A percentile compares a stretch with the other conserved stretches of the same genome.
These are phyloP conservation scores for Callinectes sapidus DNA, from an alignment of 2,888 invertebrate species.

Conservation along the genomic window DNA sequence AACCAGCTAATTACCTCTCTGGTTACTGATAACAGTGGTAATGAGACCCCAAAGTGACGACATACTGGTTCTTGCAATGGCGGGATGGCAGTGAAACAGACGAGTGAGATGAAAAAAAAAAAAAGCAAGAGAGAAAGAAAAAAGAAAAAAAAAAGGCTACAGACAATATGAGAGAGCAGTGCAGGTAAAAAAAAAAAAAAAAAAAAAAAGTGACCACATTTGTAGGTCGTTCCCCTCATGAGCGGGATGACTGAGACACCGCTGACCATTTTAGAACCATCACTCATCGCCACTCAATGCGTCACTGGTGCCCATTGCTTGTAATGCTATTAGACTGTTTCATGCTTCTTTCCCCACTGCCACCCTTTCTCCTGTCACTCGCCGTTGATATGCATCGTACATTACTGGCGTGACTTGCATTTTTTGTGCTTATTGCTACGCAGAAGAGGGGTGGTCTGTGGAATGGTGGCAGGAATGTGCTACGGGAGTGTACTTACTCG, in stretches of 20 bases:
- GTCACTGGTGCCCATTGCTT: neutral
- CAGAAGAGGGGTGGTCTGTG: too few relatives aligned
- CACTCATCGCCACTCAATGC: neutral
- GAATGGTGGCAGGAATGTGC: too few relatives aligned
- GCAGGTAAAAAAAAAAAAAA: neutral
- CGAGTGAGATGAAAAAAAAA: too few relatives aligned
- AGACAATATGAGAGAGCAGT: neutral
- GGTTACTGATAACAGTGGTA: too few relatives aligned
- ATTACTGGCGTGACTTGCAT: neutral
- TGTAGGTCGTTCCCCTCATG: neutral
- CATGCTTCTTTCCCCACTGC: neutral
- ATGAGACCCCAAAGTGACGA: too few relatives aligned
- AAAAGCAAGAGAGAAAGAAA: too few relatives aligned
- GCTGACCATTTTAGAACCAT: neutral
- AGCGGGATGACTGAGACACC: neutral
- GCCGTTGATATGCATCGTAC: neutral
- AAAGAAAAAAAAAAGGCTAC: neutral
- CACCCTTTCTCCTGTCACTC: neutral
- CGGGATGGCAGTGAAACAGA: too few relatives aligned
- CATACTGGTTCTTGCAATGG: too few relatives aligned
- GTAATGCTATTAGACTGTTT: neutral
- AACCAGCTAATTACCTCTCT: too few relatives aligned
- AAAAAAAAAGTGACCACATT: neutral
- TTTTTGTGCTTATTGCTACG: neutral
- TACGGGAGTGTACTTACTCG: too few relatives aligned